A percentile compares a stretch with the other conserved stretches of the same genome.
phyloP scores from a whole-genome alignment of 2,888 invertebrate species.

The Antheraea yamamai region DNA sequence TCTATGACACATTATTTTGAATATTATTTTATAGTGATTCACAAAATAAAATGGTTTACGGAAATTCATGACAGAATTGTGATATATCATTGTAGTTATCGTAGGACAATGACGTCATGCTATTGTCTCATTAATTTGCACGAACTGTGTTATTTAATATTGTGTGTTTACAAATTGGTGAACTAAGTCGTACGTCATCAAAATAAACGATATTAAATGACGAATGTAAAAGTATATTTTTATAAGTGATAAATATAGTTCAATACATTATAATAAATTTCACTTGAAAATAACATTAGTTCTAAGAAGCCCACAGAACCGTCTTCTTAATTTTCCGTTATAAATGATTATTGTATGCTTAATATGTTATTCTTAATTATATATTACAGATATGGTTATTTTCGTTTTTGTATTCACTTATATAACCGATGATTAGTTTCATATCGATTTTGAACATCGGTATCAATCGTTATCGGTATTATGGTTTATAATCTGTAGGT shows the following conservation, averaged over 20 bases:
- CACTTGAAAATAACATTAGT: too few species aligned
- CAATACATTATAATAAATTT: neutral
- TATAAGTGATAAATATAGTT: neutral
- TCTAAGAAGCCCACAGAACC: neutral
- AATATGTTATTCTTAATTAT: neutral
- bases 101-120: neutral
- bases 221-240: neutral
- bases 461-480: neutral
- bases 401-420: neutral
- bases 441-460: neutral
- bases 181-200: neutral
- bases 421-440: neutral
- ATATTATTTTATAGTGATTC: neutral
- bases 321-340: neutral
- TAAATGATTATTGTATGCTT: neutral
- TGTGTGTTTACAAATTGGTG: neutral
- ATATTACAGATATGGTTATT: neutral
- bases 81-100: neutral
- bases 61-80: too few species aligned
- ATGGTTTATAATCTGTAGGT: neutral
- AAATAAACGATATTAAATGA: neutral
- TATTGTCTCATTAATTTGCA: neutral
- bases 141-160: neutral
- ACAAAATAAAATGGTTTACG: too few species aligned
- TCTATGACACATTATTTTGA: neutral